Evolutionary conservation across 92 coral and sea anemone genomes (phyloP), one percentile per base, ranked within the genome.

Genomic region (Diadumene lineata): DNA sequence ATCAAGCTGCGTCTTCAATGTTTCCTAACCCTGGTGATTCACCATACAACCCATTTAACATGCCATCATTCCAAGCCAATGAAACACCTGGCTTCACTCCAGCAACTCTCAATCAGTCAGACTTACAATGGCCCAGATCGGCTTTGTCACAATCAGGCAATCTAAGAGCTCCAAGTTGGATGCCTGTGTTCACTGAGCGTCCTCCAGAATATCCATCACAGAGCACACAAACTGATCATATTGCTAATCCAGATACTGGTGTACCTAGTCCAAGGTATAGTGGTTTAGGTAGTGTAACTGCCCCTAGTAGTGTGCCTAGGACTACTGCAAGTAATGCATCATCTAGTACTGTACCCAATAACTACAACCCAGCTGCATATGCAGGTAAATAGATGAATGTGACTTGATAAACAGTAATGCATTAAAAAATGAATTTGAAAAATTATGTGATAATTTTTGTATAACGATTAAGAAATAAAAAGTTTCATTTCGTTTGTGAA

Each of bases 171-270:
- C 78, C 78, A 19, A 57, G 67, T 69, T 78, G 82, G 82, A 26
- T 78, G 75, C 82, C 82, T 33, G 76, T 68, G 18, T 78, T 78
- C 60, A 67, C 75, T 56, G 82, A 78, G n/a, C n/a, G n/a, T 34
- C 31, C 55, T 0, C 34, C 60, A 8, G 58, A 69, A 43, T 68
- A 53, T 24, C 75, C 82, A 32, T 53, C 82, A 10, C 57, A 58
- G 19, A 29, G 31, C n/a, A 78, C 82, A 31, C 75, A 67, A 66
- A 78, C 76, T 29, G 75, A 79, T 61, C 82, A 79, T 64, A 73
- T 82, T n/a, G 81, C 85, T 28, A 78, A 86, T 69, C 88, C 92
- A 27, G 92, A 86, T 72, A 86, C 98, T 26, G 87, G 94, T 17
- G 85, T 91, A 22, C 85, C 89, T 60, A 81, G 92, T 63, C 94